Evolutionary conservation across 2,797 vertebrate genomes (phyloP), one percentile per base, ranked within the genome.

Genomic region (Manis crassicaudata): DNA sequence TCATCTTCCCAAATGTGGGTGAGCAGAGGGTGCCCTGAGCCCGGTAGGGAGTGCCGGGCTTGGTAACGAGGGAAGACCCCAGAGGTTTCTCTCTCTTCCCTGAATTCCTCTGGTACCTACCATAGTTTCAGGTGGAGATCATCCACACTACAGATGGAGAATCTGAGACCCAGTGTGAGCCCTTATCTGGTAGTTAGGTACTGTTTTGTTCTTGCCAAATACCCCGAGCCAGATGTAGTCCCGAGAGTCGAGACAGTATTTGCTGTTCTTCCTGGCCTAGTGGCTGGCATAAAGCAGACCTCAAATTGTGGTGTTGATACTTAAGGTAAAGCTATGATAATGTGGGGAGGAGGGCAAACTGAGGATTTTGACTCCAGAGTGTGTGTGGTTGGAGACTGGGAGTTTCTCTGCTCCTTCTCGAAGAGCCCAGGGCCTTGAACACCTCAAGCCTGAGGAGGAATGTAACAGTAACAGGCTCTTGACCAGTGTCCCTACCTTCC

Each of bases 1-100:
- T 85, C 67, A 6, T 81, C 88, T 89, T 90, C 76, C 84, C 95
- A 62, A 89, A 84, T 94, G 94, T 84, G 65, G 97, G 97, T 98
- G 90, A 98, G 97, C 86, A 17, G 21, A 81, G 90, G 79, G 29
- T 62, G 43, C 52, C 25, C 75, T 37, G 54, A 46, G 46, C 46
- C 46, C 9, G 46, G 46, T 46, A 46, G 46, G 46, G 46, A 10
- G 50, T 46, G 60, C 54, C 56, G 77, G 52, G 50, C n/a, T 73
- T 93, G 37, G 76, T 52, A 65, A 20, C 35, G 56, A 84, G 65
- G 35, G 79, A 8, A 14, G 23, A 91, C 27, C 21, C 63, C 12
- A 27, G 81, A 56, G 13, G 40, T 54, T 29, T 88, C 16, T 32
- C 16, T 32, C 32, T 65, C n/a, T 63, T 84, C 21, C 40, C 94